Evolutionary conservation across 2,113 vertebrate species (phyloP), one percentile per base, ranked within the genome.

Genomic region (Clarias gariepinus): DNA sequence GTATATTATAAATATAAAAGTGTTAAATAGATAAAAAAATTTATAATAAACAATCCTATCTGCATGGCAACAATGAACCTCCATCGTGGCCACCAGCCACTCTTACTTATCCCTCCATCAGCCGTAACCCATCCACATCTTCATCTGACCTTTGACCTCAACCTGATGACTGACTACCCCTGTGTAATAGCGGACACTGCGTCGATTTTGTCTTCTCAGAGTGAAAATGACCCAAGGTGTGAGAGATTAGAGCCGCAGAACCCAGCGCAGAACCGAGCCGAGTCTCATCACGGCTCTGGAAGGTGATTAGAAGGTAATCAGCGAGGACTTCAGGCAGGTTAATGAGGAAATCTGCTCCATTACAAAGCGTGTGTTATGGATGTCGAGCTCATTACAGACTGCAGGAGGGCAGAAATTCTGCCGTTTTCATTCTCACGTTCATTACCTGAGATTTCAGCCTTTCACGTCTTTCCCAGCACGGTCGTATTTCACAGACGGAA

Each of bases 341-440:
- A 90, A 90, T 86, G 79, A 83, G 83, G 78, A 87, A 86, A 84
- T 90, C 64, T 87, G 82, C 79, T 85, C 78, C 85, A 79, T 87
- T 87, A 66, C 89, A 87, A 85, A 87, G 88, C 81, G 73, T 84
- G 85, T 77, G 82, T 85, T 87, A 86, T 76, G 85, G 82, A 87
- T 86, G 89, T 86, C 80, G 52, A 82, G 58, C 87, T 90, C 89
- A 82, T 90, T 90, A 82, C 28, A 71, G 63, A 58, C 82, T 2
- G 77, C 66, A 36, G 87, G 82, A 86, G 83, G 85, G 79, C 77
- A 77, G 74, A 86, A 78, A 63, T 80, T 79, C 47, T 78, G 19
- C 60, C 64, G 12, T 77, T 73, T 73, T 73, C 82, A 1, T 64
- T 66, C 73, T 87, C 80, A 21, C 80, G 6, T 47, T 90, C 85